Conservation (phyloP, 2,797 vertebrate genomes). For the Falco berigora region DNA sequence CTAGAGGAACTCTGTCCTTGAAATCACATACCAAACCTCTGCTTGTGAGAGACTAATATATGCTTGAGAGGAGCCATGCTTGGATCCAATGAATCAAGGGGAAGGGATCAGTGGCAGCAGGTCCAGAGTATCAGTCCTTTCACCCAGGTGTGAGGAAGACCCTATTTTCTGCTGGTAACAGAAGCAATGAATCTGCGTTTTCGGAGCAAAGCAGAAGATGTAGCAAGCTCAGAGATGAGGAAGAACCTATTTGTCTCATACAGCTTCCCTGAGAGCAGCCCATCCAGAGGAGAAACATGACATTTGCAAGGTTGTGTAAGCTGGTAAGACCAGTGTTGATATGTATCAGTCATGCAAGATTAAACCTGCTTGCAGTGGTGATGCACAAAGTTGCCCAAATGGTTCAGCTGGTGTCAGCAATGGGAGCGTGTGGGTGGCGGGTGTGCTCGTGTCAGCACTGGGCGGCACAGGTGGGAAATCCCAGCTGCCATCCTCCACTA, state of each 20-base stretch:
- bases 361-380: neutral
- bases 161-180: neutral
- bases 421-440: neutral
- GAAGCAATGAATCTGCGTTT: neutral
- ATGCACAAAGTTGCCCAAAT: neutral
- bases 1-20: neutral
- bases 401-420: neutral
- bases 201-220: neutral
- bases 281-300: neutral
- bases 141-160: neutral
- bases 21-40: neutral
- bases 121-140: fast-evolving
- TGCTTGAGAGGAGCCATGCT: neutral
- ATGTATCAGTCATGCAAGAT: neutral
- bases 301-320: neutral
- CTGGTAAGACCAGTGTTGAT: neutral
- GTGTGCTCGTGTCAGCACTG: neutral
- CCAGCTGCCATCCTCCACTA: fast-evolving
- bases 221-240: neutral
- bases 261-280: neutral
- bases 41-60: neutral
- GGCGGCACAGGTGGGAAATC: fast-evolving
- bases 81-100: too few species aligned
- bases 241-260: neutral
- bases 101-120: neutral